phyloP scores from a whole-genome alignment of 1,140 invertebrate genomes.

The Drosophila mauritiana region DNA sequence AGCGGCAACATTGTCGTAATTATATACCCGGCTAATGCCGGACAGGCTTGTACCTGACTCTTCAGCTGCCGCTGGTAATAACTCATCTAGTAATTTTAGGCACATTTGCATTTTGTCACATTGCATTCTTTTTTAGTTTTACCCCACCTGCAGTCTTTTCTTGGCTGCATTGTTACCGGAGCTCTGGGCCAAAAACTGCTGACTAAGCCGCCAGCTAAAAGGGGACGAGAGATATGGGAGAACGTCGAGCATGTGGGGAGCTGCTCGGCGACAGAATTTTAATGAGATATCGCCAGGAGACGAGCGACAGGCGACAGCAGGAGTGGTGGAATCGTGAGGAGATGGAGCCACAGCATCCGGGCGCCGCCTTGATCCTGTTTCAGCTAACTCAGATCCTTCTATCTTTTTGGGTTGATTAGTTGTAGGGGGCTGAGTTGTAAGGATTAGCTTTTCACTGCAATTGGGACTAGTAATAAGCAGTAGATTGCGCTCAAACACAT shows the following conservation, averaged over 20 bases:
- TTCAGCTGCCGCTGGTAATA: constrained; percentile 39
- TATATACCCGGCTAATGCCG: constrained; percentile 63
- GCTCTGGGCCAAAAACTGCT: constrained; percentile 52
- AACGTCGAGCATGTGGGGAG: constrained; percentile 44
- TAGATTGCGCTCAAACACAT: too few species aligned
- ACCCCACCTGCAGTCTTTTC: constrained; percentile 1
- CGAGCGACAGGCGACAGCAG: constrained; percentile 30
- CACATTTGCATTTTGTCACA: constrained; percentile 67
- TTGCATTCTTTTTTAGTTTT: neutral
- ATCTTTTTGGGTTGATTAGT: neutral
- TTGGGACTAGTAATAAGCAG: neutral
- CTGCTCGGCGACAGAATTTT: constrained; percentile 66
- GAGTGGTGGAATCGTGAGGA: neutral
- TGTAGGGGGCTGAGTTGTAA: neutral
- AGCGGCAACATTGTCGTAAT: constrained; percentile 59
- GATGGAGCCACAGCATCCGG: neutral
- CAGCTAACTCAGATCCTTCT: constrained; percentile 15
- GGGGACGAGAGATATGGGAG: constrained; percentile 32
- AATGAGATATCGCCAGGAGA: constrained; percentile 67
- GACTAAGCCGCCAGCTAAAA: constrained; percentile 45
- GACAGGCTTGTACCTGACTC: constrained; percentile 43
- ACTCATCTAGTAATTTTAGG: constrained; percentile 70
- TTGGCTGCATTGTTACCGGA: constrained; percentile 36
- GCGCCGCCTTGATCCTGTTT: constrained; percentile 50
- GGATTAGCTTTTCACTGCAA: neutral